Evolutionary conservation across 2,797 vertebrate genomes (phyloP), one percentile per base, ranked within the genome.

Genomic region (Macropus fuliginosus): DNA sequence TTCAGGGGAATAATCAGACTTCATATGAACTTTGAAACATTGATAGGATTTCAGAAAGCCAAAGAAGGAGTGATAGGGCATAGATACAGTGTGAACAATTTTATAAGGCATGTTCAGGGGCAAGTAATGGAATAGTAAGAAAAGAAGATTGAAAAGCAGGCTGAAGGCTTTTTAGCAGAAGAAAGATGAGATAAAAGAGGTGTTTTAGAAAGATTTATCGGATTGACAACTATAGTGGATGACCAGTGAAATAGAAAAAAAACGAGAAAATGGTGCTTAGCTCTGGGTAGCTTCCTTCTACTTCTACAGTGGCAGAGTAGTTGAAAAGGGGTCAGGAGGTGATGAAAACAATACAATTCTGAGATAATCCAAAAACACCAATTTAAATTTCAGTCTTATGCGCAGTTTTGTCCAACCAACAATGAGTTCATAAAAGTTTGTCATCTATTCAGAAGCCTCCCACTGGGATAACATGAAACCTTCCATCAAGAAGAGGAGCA

Each of bases 81-180:
- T 46, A 55, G 1, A 34, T 29, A n/a, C 0, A 1, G 3, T 1
- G 57, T 55, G 46, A 21, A 21, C 18, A 50, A 13, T 59, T 18
- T 5, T 90, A 74, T 90, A 46, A 46, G 24, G 56, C 12, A 13
- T 0, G 0, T 8, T 54, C 14, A 59, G 46, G 95, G 18, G 9
- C 10, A 16, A 89, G 55, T 55, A 94, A 34, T 11, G 89, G 56
- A 46, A 91, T n/a, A 95, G 46, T 95, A 56, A 62, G 94, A 95
- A 94, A 34, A 66, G 12, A 14, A 93, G 92, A 93, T 46, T 24
- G 18, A 21, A 81, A 81, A 81, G 74, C 6, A 81, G n/a, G 21
- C 40, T 46, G 40, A 40, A 74, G 66, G 16, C 2, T 74, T 74
- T 66, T 74, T 40, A 74, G n/a, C 66, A 74, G 34, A 40, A 74